phyloP scores from a whole-genome alignment of 2,797 vertebrate species.

The Aratinga solstitialis region DNA sequence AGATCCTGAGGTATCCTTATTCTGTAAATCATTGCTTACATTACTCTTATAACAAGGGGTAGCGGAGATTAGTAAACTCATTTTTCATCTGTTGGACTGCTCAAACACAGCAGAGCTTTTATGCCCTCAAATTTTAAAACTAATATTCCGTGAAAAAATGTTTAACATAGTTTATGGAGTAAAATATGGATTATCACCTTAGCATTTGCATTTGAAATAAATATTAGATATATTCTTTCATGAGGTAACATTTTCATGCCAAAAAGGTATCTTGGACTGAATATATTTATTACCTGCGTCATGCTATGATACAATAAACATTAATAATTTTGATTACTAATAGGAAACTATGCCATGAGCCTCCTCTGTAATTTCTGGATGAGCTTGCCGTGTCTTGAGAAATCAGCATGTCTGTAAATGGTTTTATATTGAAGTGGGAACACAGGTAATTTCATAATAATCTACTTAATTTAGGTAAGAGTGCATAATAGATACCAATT shows the following conservation, averaged over 20 bases:
- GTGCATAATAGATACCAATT: not conserved
- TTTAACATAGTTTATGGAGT: not conserved
- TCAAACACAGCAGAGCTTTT: not conserved
- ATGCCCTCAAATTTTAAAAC: not conserved
- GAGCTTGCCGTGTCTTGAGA: not conserved
- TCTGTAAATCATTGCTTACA: not conserved
- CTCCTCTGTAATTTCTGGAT: constrained; percentile 19
- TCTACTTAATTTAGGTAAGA: not conserved
- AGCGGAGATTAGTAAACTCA: not conserved
- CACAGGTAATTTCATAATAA: constrained; percentile 31
- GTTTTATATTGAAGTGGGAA: not conserved
- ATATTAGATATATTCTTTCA: not conserved
- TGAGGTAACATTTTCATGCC: not conserved
- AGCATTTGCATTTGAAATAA: not conserved
- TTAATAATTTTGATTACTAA: constrained; percentile 35
- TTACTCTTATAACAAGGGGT: not conserved
- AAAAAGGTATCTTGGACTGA: not conserved
- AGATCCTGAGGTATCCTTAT: not conserved
- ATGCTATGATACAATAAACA: not conserved
- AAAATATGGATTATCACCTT: not conserved
- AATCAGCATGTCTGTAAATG: constrained; percentile 4
- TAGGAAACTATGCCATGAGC: not conserved
- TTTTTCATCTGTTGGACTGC: not conserved
- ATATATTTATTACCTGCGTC: not conserved
- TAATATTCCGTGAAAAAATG: not conserved